Base-by-base conservation (phyloP, 2,888 invertebrate species). In the Cephus runcator region DNA sequence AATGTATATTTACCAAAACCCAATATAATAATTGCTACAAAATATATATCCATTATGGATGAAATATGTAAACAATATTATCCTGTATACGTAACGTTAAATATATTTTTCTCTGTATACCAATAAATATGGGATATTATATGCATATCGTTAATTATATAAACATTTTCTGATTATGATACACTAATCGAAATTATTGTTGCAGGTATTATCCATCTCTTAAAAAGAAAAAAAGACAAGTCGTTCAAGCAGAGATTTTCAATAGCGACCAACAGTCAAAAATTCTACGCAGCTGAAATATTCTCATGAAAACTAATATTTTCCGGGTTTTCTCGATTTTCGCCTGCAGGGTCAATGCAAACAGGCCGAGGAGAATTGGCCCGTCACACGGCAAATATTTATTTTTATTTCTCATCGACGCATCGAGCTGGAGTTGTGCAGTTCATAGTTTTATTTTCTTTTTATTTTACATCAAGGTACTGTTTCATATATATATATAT, bases 321-420 rank as follows among this genome's bases (percentile, higher is more conserved):
- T 15, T 56, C 23, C 40, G 40, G 40, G 40, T 23, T 56, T 56
- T 9, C 40, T 56, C 15, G 40, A 6, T 23, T 56, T 56, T 56
- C 23, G 23, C 40, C 40, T 56, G 40, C 23, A 56, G 40, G 40
- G 23, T 77, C 77, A 77, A 75, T 77, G 77, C 75, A 77, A 77
- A 77, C 40, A 56, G 40, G 40, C 15, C 40, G 40, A 23, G 23
- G 40, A 56, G 23, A 75, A 77, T 77, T 77, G 77, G 77, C 69
- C 77, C 74, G 77, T 77, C 40, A 77, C 71, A 74, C 36, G 75
- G 71, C 77, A 77, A 77, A 77, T 77, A 77, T 77, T 77, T 77
- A 75, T 69, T 69, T 75, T 69, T 69, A 77, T 36, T 71, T 75
- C 75, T 77, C 77, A 77, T 77, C 75, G 75, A 69, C 69, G 77